Base-by-base conservation (phyloP, 2,888 invertebrate genomes). In the Neocrepidodera transversa region DNA sequence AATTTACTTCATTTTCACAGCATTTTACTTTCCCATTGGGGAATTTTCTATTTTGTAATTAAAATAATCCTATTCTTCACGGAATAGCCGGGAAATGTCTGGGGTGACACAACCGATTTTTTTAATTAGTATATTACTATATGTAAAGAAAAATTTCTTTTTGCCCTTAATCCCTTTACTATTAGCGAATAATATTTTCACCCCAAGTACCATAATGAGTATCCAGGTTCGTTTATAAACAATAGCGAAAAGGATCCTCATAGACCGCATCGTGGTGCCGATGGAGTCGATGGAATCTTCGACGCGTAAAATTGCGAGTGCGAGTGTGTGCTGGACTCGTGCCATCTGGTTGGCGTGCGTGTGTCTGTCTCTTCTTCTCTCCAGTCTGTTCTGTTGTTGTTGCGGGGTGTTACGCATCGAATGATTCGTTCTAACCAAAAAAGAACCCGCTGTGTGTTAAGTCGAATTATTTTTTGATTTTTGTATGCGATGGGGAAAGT, bases 291-390 rank as follows among this genome's bases (percentile, higher is more conserved):
- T 51, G 38, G 17, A 38, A 62, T 65, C 66, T 51, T 56, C 67
- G 62, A 66, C 67, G 70, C 70, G 68, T 70, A 70, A 70, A 70
- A 70, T 70, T 70, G 69, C 69, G 63, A 69, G 60, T 51, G 64
- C n/a, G n/a, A 60, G 63, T 64, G 63, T 63, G 50, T 51, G 38
- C 60, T 52, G 63, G 60, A 42, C 52, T 55, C 32, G 59, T 59
- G 62, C 58, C 70, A 70, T 68, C 62, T 70, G 70, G 68, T 59
- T 55, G 68, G 68, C 70, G 70, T 70, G 68, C 65, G 69, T 67
- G 50, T 42, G 56, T 36, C 63, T 43, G 26, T 26, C 42, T 54
- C 40, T 54, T 54, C 28, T 26, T 59, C 47, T 17, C 38, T 38
- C 2, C 16, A 5, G 17, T 17, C 8, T 17, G 38, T 16, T 38